Evolutionary conservation across 2,113 vertebrate species (phyloP).

Genomic region (Tylochromis polylepis): DNA sequence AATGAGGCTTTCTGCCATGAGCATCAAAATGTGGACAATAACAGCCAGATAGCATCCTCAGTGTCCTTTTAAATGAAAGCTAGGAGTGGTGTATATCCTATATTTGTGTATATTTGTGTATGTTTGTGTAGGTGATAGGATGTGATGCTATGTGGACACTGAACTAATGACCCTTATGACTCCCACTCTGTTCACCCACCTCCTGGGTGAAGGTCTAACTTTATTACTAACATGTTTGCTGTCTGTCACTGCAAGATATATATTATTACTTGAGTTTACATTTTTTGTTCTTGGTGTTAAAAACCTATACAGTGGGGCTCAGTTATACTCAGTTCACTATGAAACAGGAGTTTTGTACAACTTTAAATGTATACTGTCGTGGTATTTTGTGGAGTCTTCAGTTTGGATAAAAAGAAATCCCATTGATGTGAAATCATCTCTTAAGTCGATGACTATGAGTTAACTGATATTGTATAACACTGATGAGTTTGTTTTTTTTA

Average conservation of each 20-base stretch:
- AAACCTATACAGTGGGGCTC: too few relatives aligned
- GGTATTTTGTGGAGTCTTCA: too few relatives aligned
- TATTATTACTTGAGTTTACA: too few relatives aligned
- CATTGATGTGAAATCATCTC: too few relatives aligned
- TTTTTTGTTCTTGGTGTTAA: too few relatives aligned
- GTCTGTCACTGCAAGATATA: neutral
- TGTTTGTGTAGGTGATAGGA: neutral
- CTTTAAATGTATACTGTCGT: too few relatives aligned
- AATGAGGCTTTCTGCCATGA: conserved; percentile 29
- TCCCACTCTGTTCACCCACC: neutral
- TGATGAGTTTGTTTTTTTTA: too few relatives aligned
- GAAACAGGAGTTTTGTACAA: too few relatives aligned
- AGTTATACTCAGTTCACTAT: too few relatives aligned
- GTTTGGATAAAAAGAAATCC: too few relatives aligned
- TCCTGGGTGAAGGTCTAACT: conserved; percentile 10
- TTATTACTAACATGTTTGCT: neutral
- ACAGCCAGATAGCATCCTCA: conserved; percentile 28
- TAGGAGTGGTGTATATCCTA: neutral
- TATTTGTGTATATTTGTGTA: neutral
- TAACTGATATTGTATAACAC: too few relatives aligned
- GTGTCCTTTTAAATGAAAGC: conserved; percentile 45
- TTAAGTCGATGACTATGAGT: too few relatives aligned
- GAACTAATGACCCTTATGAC: neutral
- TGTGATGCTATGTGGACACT: neutral
- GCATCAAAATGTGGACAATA: conserved; percentile 29